phyloP scores from a whole-genome alignment of 2,888 invertebrate species.

The Caenorhabditis japonica region DNA sequence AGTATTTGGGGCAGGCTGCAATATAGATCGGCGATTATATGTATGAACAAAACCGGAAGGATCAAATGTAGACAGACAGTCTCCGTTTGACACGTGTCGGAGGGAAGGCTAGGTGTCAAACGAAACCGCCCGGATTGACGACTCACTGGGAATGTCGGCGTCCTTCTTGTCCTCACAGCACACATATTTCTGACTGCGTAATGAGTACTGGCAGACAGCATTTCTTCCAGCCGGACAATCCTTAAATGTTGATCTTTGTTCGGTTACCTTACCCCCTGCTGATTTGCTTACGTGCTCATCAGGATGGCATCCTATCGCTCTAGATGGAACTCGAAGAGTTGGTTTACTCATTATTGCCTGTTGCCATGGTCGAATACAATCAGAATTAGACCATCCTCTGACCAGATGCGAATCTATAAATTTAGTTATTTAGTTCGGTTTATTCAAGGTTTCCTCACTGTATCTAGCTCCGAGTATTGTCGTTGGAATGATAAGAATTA shows the following conservation, averaged over 20 bases:
- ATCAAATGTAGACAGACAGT: too few species aligned
- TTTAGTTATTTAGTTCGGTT: background rate
- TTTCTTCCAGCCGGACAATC: constrained; percentile 56
- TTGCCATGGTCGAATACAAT: constrained; percentile 64
- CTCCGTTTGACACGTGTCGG: constrained; percentile 18
- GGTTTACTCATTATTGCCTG: constrained; percentile 48
- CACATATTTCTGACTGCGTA: constrained; percentile 55
- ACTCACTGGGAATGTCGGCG: constrained; percentile 58
- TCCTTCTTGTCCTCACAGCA: constrained; percentile 60
- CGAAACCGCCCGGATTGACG: background rate
- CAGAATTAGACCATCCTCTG: constrained; percentile 42
- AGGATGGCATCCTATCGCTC: constrained; percentile 59
- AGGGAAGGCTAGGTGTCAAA: background rate
- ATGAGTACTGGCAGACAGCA: constrained; percentile 57
- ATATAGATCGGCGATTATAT: background rate
- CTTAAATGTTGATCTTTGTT: constrained; percentile 16
- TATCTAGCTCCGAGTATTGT: constrained; percentile 13
- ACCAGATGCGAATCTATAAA: constrained; percentile 31
- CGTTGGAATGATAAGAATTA: constrained; percentile 26
- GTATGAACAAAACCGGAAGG: constrained; percentile 11
- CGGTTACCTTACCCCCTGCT: background rate
- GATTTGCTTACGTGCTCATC: constrained; percentile 31
- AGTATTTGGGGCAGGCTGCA: constrained; percentile 61
- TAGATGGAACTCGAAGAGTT: constrained; percentile 52
- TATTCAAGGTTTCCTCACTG: constrained; percentile 22